Base-by-base conservation (phyloP, 2,888 invertebrate species). In the Andricus quercusramuli region DNA sequence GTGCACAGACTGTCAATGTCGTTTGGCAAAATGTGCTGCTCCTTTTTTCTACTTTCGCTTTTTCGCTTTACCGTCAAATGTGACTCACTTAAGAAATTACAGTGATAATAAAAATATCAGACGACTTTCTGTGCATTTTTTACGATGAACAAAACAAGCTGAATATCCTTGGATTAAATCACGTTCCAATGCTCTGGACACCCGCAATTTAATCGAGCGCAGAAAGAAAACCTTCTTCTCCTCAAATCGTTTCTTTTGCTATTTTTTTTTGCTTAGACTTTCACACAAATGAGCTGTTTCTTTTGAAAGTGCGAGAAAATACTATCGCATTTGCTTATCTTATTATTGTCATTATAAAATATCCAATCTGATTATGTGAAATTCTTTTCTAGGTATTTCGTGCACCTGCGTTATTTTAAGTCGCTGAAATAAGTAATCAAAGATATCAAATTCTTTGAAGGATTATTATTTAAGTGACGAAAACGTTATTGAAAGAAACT, bases 281-380 rank as follows among this genome's bases (percentile, higher is more conserved):
- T 70, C 68, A 47, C 68, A 47, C 68, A 70, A 70, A 70, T 25
- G 29, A 70, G 47, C 68, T 51, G 44, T 70, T 70, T 51, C 68
- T 47, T 70, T 9, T 70, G 68, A 70, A 47, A 70, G 47, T 51
- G 1, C 44, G 8, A 22, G 8, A 70, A 44, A 70, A 44, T 67
- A n/a, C 13, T 41, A 41, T 22, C 22, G 22, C 6, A 25, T 25
- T 44, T 68, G 47, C 47, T 17, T 47, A 47, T 47, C n/a, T n/a
- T n/a, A 47, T 47, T 15, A 47, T 5, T 47, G 15, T 15, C 47
- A 15, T 66, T 32, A 29, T 29, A 32, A 17, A 25, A 66, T 37
- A 37, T 6, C 8, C 8, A n/a, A 20, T 20, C 37, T n/a, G n/a
- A 56, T 9, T n/a, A 20, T 9, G 5, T n/a, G 56, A 1, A 5